A percentile compares a stretch with the other conserved stretches of the same genome.
These are phyloP conservation scores for Parnassius apollo DNA, from an alignment of 2,888 invertebrate genomes.

Conservation along the genomic window DNA sequence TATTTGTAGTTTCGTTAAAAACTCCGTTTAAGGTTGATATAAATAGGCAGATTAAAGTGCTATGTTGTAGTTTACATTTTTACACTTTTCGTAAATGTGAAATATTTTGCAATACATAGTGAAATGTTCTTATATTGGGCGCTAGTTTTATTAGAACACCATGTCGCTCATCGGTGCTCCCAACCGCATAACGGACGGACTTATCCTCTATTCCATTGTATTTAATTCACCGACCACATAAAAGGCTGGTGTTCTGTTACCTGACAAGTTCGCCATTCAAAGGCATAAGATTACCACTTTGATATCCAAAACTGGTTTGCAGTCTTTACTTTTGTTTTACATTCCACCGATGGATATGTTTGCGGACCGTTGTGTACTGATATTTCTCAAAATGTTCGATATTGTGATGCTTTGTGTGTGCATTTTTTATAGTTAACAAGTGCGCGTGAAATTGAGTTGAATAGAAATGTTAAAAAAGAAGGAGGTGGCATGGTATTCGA, in stretches of 20 bases:
- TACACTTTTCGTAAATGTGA: not conserved
- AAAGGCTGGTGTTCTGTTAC: constrained; percentile 43
- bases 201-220: constrained; percentile 29
- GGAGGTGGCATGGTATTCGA: constrained; percentile 69
- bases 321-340: constrained; percentile 44
- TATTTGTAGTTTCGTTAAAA: too few species aligned
- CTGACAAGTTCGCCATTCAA: constrained; percentile 35
- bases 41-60: too few species aligned
- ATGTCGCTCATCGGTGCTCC: constrained; percentile 9
- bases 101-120: not conserved
- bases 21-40: too few species aligned
- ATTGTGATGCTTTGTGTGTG: constrained; percentile 32
- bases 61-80: too few species aligned
- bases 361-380: constrained; percentile 28
- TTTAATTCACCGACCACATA: constrained; percentile 38
- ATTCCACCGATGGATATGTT: constrained; percentile 48
- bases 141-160: constrained; percentile 5
- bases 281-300: constrained; percentile 50
- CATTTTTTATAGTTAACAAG: constrained; percentile 36
- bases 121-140: not conserved
- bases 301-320: constrained; percentile 53
- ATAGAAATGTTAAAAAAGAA: constrained; percentile 71
- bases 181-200: constrained; percentile 27
- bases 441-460: constrained; percentile 28
- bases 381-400: constrained; percentile 38